Base-by-base conservation (phyloP, 2,113 vertebrate genomes). In the Hippocampus guttulatus region DNA sequence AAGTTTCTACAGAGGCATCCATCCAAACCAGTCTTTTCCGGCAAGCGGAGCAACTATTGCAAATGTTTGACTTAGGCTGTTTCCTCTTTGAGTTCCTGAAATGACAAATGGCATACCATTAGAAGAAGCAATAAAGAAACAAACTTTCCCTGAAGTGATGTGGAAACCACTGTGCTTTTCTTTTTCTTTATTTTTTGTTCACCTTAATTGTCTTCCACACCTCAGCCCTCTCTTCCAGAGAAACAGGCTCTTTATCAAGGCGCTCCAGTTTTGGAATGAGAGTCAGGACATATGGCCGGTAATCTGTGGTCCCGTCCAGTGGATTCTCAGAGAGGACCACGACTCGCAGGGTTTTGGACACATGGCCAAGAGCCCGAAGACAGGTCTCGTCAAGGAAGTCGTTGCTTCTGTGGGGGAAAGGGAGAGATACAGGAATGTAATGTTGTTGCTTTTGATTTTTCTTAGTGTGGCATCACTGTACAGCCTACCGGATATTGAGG, bases 251-350 rank as follows among this genome's bases (percentile, higher is more conserved):
- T 84, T 98, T 99, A 88, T 99, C 95, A 0, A 98, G 91, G 61
- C 92, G 91, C 25, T 95, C 90, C 1, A 99, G 89, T 2, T 79
- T 73, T 0, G 93, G 90, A 30, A 95, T 81, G 45, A 88, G 57
- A 18, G 89, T 71, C 75, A 97, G 91, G 6, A 91, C 85, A 78
- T 88, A 87, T 71, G 93, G 60, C 1, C 93, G 90, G 84, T 96
- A 95, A 61, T 92, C 68, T 0, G 75, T 69, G 0, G 85, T 89
- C 0, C 95, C 93, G 0, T 79, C 55, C 0, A 96, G 87, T 0
- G 95, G 95, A 68, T 98, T 99, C 25, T 94, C 94, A 49, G 87
- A 70, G 43, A 98, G 81, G 45, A 98, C 92, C 88, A 98, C 74
- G 0, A 83, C 77, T 18, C 88, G 91, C 9, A 98, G 89, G n/a